phyloP scores from a whole-genome alignment of 1,140 invertebrate genomes.

The Brachionus calyciflorus region DNA sequence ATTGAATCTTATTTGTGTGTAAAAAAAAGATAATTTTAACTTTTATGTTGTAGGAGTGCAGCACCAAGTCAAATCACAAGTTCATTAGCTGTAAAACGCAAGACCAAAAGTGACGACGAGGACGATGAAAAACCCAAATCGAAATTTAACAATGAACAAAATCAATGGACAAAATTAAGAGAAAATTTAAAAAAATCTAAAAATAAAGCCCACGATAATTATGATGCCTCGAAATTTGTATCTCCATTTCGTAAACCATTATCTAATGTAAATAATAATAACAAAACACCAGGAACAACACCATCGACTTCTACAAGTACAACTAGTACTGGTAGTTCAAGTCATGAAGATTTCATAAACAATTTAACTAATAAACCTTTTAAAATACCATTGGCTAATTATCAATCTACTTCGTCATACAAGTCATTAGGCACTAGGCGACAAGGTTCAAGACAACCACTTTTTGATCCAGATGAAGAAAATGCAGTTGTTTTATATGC shows the following conservation, averaged over 20 bases:
- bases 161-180: background rate
- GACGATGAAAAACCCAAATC: conserved; percentile 6
- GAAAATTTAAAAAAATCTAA: conserved; percentile 31
- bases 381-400: conserved; percentile 46
- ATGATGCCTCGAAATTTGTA: conserved; percentile 38
- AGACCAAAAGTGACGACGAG: conserved; percentile 28
- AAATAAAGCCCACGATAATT: conserved; percentile 27
- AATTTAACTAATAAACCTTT: conserved; percentile 36
- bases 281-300: background rate
- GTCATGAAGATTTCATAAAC: conserved; percentile 33
- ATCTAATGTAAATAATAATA: background rate
- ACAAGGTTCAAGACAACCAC: conserved; percentile 68
- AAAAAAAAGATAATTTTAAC: background rate
- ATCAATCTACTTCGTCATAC: conserved; percentile 60
- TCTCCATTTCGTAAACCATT: conserved; percentile 42
- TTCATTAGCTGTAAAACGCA: background rate
- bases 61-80: conserved; percentile 24
- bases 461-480: conserved; percentile 90
- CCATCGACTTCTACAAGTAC: background rate
- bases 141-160: background rate
- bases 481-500: conserved; percentile 84
- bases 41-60: conserved; percentile 24
- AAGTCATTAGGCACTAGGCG: conserved; percentile 73
- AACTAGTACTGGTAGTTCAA: background rate
- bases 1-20: background rate